Evolutionary conservation across 1,140 invertebrate species (phyloP).

Genomic region (Hylyphantes graminicola): DNA sequence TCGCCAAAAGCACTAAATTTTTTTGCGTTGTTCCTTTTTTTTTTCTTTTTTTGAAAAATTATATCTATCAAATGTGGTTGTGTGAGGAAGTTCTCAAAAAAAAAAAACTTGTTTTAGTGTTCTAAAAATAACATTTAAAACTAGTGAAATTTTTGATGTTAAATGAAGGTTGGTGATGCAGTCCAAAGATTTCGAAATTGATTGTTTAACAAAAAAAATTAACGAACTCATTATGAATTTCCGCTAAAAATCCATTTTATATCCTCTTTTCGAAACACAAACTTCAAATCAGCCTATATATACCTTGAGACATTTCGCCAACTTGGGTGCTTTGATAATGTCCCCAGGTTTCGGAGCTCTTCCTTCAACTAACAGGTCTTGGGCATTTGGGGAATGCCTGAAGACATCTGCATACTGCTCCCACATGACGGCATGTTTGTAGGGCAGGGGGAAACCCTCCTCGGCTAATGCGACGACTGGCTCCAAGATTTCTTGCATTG

Average conservation of each 20-base stretch:
- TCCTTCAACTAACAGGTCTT: slow-evolving; percentile 61
- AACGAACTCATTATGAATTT: no score
- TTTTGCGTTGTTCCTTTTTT: no score
- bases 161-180: no score
- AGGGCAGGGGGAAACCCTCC: slow-evolving; percentile 22
- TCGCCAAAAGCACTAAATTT: no score
- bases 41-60: no score
- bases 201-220: no score
- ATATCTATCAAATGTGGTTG: no score
- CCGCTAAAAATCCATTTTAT: neutral
- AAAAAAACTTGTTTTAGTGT: no score
- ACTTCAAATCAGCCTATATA: neutral
- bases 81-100: no score
- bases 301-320: slow-evolving; percentile 66
- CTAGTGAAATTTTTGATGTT: no score
- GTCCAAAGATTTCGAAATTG: no score
- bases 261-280: neutral
- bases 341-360: slow-evolving; percentile 66
- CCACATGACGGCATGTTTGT: slow-evolving; percentile 16
- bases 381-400: slow-evolving; percentile 22
- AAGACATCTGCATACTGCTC: neutral
- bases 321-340: slow-evolving; percentile 66
- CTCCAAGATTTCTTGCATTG: slow-evolving; percentile 28
- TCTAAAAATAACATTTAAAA: no score
- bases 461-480: slow-evolving; percentile 21